phyloP scores from a whole-genome alignment of 2,113 vertebrate species.

The Rhadina sibilatrix region DNA sequence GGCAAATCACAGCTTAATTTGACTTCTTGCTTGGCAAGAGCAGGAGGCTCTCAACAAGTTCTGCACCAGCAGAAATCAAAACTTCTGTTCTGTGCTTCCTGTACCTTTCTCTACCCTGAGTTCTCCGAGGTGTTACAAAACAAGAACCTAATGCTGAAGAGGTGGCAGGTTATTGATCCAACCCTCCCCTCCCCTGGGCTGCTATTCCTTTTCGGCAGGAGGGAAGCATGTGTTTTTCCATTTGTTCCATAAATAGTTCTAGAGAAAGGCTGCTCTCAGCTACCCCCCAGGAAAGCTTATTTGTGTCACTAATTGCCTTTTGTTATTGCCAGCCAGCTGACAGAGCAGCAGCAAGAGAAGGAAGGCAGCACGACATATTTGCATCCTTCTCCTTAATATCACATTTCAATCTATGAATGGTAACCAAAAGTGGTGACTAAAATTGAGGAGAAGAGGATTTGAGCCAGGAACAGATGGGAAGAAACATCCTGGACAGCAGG shows the following conservation, averaged over 20 bases:
- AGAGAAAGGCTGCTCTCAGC: not conserved
- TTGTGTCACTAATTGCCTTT: not conserved
- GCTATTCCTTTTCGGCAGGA: not conserved
- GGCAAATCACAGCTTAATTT: fast-evolving
- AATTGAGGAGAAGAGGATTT: not conserved
- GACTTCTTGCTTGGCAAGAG: not conserved
- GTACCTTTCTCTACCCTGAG: not conserved
- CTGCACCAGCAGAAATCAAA: not conserved
- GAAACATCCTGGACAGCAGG: conserved; percentile 45
- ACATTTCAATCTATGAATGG: not conserved
- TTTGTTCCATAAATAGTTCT: not conserved
- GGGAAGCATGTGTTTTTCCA: not conserved
- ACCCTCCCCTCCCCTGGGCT: not conserved
- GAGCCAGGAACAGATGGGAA: conserved; percentile 52
- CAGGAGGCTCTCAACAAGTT: not conserved
- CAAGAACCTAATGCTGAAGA: not conserved
- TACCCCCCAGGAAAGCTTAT: not conserved
- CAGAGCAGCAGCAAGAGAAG: not conserved
- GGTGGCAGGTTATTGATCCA: not conserved
- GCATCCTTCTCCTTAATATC: not conserved
- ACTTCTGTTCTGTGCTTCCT: not conserved
- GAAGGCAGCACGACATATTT: not conserved
- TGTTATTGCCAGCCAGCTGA: not conserved
- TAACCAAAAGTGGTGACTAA: not conserved
- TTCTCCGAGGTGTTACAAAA: not conserved